Base-by-base conservation (phyloP, 2,888 invertebrate genomes). In the Heliconius charithonia region DNA sequence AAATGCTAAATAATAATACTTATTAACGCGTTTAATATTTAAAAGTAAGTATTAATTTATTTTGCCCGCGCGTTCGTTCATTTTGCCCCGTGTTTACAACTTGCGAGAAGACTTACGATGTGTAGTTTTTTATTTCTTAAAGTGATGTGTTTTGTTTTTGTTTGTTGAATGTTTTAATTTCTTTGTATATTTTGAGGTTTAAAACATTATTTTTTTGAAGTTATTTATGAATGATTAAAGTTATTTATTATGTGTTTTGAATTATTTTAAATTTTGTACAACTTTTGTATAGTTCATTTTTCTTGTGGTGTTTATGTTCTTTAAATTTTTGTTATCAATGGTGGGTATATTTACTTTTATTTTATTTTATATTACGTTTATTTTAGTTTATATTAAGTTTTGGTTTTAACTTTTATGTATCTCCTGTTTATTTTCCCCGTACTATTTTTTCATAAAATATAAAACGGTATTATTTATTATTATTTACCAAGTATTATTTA, bases 51-150 rank as follows among this genome's bases (percentile, higher is more conserved):
- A 83, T 80, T 81, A 80, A 80, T 81, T 79, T 72, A 77, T 75
- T 76, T 80, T 59, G 81, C 65, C 74, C 67, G 67, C 73, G 16
- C 67, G 72, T 79, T 78, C 76, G 9, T 67, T 77, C 56, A 79
- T 77, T 80, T 84, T 81, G 83, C 83, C 82, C 79, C 77, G 82
- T 83, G 80, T 83, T 83, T 84, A 81, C 81, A 83, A 82, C 75
- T 83, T 80, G 73, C 75, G 80, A 73, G 78, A 82, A 77, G 69
- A 80, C 41, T 77, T 81, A 75, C 75, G 73, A 59, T 75, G 77
- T 75, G 81, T 78, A 71, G 78, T 78, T 79, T 81, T 77, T 76
- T 80, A 59, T 59, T 79, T 59, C n/a, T 79, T 77, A 70, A 80
- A 78, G 78, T 82, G 76, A 76, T 78, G 73, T 76, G 66, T 75